Evolutionary conservation across 2,888 invertebrate genomes (phyloP), one percentile per base, ranked within the genome.

Genomic region (Clanis bilineata): DNA sequence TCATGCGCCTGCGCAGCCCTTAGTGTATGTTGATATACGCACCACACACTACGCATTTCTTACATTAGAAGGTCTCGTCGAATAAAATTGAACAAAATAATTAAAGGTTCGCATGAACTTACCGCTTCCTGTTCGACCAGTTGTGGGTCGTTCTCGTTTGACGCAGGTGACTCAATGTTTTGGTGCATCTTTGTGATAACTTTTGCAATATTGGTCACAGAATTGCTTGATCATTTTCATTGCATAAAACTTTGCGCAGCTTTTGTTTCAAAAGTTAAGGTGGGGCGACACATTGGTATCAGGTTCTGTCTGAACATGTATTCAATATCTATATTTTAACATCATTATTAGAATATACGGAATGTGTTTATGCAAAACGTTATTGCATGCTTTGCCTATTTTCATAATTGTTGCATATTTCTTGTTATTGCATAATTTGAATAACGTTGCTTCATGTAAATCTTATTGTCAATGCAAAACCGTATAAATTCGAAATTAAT

Each of bases 1-100:
- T 77, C 78, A 70, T 82, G 82, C 85, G 83, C 82, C 63, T 68
- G 82, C 82, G 82, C 78, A 77, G 64, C 67, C 70, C 70, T 65
- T 66, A 62, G 65, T 62, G 47, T 38, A 58, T 18, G 4, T 10
- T 12, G 25, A 51, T 39, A 58, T 39, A 21, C 51, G 39, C 39
- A 39, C 39, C 23, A 10, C 47, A 12, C 18, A 58, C 25, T 47
- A 25, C 25, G 4, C 10, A 22, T 22, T 44, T 22, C 7, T 25
- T 47, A 6, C 21, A 18, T 43, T 7, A 21, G 9, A 43, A 22
- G 6, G 15, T 23, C 25, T 47, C 15, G 5, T 41, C 6, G 18
- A 41, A 18, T 41, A 18, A 18, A 2, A 47, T 9, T 47, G 9
- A 47, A 28, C 25, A 15, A 47, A 28, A 15, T 44, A 10, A 21